These are phyloP conservation scores for Anarhynchus alexandrinus DNA, from an alignment of 2,113 vertebrate species.

Conservation along the genomic window DNA sequence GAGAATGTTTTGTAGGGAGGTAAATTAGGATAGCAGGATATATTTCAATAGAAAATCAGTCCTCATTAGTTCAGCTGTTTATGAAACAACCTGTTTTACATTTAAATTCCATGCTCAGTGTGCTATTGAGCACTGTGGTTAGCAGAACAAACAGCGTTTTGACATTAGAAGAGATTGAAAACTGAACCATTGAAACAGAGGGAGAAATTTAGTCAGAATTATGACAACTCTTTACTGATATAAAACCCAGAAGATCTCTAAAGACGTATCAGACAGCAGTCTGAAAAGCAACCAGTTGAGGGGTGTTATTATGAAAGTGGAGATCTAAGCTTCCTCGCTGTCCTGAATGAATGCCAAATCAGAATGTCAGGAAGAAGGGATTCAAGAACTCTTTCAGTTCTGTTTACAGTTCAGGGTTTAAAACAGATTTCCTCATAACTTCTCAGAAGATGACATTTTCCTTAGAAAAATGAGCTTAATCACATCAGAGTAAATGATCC, in stretches of 20 bases:
- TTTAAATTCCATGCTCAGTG: conserved; percentile 38
- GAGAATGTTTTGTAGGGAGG: neutral
- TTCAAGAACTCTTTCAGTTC: neutral
- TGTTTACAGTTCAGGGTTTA: neutral
- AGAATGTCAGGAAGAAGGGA: neutral
- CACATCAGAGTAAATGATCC: neutral
- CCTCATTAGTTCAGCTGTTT: conserved; percentile 58
- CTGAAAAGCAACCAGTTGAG: conserved; percentile 1
- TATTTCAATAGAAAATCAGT: conserved; percentile 59
- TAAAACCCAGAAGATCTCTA: neutral
- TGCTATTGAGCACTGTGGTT: conserved; percentile 1
- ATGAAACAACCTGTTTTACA: conserved; percentile 53
- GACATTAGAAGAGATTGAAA: conserved; percentile 25
- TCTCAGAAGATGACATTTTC: neutral
- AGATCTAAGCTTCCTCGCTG: neutral
- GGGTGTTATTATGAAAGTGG: neutral
- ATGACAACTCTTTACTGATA: conserved; percentile 9
- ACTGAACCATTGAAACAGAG: neutral
- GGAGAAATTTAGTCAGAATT: conserved; percentile 27
- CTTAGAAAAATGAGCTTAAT: neutral
- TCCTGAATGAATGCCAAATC: neutral
- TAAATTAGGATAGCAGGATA: conserved; percentile 43
- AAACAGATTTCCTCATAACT: neutral
- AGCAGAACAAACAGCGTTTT: conserved; percentile 41
- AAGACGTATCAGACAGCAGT: neutral